Evolutionary conservation across 2,888 invertebrate species (phyloP).

Genomic region (Mythimna impura): DNA sequence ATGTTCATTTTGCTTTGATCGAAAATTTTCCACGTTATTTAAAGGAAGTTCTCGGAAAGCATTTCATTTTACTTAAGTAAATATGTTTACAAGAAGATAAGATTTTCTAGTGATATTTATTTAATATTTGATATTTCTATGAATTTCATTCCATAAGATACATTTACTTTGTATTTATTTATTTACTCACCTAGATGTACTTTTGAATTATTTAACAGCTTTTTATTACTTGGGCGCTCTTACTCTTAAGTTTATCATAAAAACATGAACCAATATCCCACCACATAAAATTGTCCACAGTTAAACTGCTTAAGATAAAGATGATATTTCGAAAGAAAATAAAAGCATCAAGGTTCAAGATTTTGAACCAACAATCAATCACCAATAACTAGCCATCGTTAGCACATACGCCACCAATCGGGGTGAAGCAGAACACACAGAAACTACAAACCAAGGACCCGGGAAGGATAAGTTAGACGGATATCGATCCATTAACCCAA

Average conservation of each 20-base stretch:
- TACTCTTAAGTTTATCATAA: background rate
- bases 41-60: slow-evolving; percentile 51
- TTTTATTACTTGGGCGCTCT: background rate
- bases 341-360: slow-evolving; percentile 28
- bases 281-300: background rate
- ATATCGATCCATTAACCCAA: slow-evolving; percentile 82
- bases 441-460: slow-evolving; percentile 61
- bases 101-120: slow-evolving; percentile 4
- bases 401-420: slow-evolving; percentile 55
- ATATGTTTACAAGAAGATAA: slow-evolving; percentile 31
- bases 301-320: slow-evolving; percentile 15
- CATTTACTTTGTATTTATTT: background rate
- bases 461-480: slow-evolving; percentile 65
- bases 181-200: background rate
- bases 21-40: slow-evolving; percentile 53
- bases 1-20: slow-evolving; percentile 70
- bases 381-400: slow-evolving; percentile 59
- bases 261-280: background rate
- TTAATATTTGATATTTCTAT: background rate
- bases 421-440: slow-evolving; percentile 60
- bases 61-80: slow-evolving; percentile 31
- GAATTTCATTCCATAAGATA: background rate
- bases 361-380: slow-evolving; percentile 61
- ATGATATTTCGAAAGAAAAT: slow-evolving; percentile 46
- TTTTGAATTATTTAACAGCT: background rate